These are phyloP conservation scores for Lamellibrachia luymesi DNA, from an alignment of 1,140 invertebrate species.

Conservation along the genomic window DNA sequence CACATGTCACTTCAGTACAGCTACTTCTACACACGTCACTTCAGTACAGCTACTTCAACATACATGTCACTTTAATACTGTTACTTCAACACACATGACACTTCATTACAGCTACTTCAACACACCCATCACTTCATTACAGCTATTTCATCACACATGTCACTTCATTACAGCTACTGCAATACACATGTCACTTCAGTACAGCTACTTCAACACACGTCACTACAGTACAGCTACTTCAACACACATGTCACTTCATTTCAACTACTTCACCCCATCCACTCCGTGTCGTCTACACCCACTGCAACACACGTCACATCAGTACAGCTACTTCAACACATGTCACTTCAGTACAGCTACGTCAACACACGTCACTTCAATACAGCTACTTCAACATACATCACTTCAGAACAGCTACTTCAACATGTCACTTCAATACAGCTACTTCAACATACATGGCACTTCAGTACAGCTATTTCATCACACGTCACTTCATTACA, in stretches of 20 bases:
- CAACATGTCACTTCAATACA: not conserved
- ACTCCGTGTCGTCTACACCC: conserved; percentile 64
- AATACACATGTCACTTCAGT: not conserved
- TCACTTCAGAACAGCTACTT: no score
- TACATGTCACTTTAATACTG: no score
- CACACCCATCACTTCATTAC: no score
- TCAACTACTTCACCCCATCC: not conserved
- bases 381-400: no score
- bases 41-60: no score
- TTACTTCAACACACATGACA: conserved; percentile 65
- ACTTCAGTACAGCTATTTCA: not conserved
- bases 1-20: no score
- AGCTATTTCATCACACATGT: not conserved
- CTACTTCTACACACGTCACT: not conserved
- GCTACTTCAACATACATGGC: not conserved
- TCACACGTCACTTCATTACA: not conserved
- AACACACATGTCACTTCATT: no score
- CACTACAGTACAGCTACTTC: not conserved
- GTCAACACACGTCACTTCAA: conserved; percentile 52
- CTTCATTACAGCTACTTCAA: no score
- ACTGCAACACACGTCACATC: not conserved
- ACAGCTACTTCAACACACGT: not conserved
- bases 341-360: no score
- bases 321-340: no score
- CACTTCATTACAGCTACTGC: not conserved